phyloP scores from a whole-genome alignment of 2,113 vertebrate genomes.

The Chrysemys picta region DNA sequence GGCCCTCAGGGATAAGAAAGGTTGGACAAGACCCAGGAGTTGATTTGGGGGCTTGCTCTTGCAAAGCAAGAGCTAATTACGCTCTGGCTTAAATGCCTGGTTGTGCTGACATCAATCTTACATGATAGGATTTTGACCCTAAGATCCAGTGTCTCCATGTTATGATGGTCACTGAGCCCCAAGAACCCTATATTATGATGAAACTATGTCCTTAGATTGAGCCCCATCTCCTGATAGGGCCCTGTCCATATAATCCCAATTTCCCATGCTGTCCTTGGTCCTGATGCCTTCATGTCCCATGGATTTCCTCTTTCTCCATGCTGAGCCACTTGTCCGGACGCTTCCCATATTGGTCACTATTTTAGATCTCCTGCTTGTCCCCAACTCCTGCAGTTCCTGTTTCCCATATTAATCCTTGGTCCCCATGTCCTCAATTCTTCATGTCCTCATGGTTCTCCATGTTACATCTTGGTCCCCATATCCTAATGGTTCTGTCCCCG shows the following conservation, averaged over 20 bases:
- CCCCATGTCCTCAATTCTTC: neutral
- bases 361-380: neutral
- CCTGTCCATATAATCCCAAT: neutral
- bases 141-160: neutral
- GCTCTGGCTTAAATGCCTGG: neutral
- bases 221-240: neutral
- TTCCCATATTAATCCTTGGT: neutral
- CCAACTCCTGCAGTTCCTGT: accelerated
- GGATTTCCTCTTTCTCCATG: neutral
- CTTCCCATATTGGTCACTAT: neutral
- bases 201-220: neutral
- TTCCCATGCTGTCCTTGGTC: neutral
- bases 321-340: accelerated
- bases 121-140: neutral
- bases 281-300: neutral
- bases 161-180: neutral
- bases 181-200: accelerated
- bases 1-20: neutral
- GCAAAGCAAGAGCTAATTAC: neutral
- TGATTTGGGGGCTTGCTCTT: neutral
- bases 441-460: neutral
- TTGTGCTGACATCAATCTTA: neutral
- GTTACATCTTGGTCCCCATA: neutral
- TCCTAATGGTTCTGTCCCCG: neutral
- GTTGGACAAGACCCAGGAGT: neutral